A percentile compares a stretch with the other conserved stretches of the same genome.
Conservation (phyloP, 2,113 vertebrate genomes). For the Myotis yumanensis region DNA sequence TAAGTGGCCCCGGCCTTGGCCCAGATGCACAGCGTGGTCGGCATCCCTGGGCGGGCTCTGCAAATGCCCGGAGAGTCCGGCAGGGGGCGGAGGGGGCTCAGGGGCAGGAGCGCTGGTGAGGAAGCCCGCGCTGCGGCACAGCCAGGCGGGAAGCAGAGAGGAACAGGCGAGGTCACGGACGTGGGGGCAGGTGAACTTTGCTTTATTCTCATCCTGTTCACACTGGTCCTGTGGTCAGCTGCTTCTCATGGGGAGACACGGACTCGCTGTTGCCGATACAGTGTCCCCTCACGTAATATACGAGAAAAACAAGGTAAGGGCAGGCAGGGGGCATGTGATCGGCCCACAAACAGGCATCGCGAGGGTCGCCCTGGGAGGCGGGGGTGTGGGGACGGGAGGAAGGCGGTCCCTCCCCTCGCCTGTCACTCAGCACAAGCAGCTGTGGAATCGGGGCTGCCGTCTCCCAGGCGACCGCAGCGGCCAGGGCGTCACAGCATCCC, state of each 20-base stretch:
- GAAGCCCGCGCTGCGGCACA: background rate
- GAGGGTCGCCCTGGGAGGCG: background rate
- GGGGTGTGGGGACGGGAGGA: background rate
- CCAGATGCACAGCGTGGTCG: background rate
- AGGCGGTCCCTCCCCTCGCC: too few species aligned
- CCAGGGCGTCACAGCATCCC: background rate
- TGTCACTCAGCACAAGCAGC: background rate
- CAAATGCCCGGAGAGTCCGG: background rate
- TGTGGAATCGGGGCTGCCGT: rapidly evolving
- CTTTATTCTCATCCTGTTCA: background rate
- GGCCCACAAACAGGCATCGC: rapidly evolving
- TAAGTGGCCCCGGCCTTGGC: background rate
- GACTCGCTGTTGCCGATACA: background rate
- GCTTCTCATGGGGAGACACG: background rate
- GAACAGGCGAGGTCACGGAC: rapidly evolving
- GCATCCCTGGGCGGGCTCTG: background rate
- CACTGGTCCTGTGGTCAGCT: background rate
- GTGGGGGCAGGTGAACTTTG: too few species aligned
- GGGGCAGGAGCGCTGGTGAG: background rate
- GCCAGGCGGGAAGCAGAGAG: background rate
- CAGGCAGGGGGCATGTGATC: background rate
- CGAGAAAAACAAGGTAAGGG: background rate
- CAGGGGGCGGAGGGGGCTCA: background rate
- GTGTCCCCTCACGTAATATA: background rate
- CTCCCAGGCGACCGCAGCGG: background rate